Base-by-base conservation (phyloP, 2,888 invertebrate genomes). In the Heliconius ethilla region DNA sequence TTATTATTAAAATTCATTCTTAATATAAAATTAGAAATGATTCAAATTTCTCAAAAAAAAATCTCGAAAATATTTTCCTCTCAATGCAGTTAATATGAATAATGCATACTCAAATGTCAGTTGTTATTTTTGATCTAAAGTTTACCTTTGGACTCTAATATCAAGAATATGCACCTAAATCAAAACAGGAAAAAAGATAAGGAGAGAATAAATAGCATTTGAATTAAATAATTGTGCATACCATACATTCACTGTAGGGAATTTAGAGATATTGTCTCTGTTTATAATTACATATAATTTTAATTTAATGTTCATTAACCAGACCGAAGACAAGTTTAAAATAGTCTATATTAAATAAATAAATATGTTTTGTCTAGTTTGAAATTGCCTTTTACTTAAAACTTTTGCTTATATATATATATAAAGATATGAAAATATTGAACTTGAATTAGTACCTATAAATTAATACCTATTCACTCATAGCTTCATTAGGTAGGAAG, bases 381-480 rank as follows among this genome's bases (percentile, higher is more conserved):
- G 74, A 45, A 65, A 22, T 45, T 3, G 11, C 2, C 45, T 27
- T 65, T 62, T 63, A 63, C 63, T 62, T 45, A 18, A 40, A 74
- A 74, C 63, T 66, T 70, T 51, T 13, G 70, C 9, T n/a, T 55
- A 70, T 70, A 51, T 5, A 33, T 33, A 33, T 33, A 29, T 27
- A 3, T 29, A 29, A 3, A 75, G 74, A 78, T 78, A 69, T 69
- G 73, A 62, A 45, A 62, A 62, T 29, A 63, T 29, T 25, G 13
- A 45, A 45, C 0, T 33, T 33, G 33, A 33, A 33, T 18, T 18
- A 51, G 18, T 33, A 51, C 1, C 5, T 51, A 18, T 51, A 51
- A n/a, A 15, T 51, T 51, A 51, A 2, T 51, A 51, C 5, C 45
- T 51, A 51, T 51, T 18, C 45, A 51, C 45, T 51, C 45, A 51